These are phyloP conservation scores for Eristalis pertinax DNA, from an alignment of 2,888 invertebrate genomes.

Conservation along the genomic window DNA sequence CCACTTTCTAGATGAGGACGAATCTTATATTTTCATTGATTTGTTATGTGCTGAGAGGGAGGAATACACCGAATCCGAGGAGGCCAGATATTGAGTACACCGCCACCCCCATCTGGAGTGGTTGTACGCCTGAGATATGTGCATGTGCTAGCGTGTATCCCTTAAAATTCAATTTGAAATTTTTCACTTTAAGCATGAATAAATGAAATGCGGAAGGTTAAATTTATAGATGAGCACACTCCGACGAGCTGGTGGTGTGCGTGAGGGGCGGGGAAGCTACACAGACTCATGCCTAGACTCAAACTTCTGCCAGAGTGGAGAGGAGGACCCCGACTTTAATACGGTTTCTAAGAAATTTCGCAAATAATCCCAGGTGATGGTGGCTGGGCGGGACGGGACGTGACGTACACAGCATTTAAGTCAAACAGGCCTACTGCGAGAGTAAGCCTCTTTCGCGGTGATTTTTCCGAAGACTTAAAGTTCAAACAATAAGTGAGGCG, in stretches of 20 bases:
- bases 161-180: constrained; percentile 69
- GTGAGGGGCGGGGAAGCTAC: neutral
- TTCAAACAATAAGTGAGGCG: too few species aligned
- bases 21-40: constrained; percentile 71
- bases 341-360: constrained; percentile 48
- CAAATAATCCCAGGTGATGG: constrained; percentile 51
- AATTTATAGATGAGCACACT: constrained; percentile 48
- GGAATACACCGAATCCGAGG: constrained; percentile 46
- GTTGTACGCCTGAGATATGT: neutral
- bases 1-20: constrained; percentile 70
- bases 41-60: constrained; percentile 67
- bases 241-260: neutral
- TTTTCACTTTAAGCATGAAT: constrained; percentile 70
- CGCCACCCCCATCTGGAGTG: neutral
- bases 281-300: neutral
- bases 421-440: constrained; percentile 4
- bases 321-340: constrained; percentile 27
- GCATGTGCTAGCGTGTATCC: constrained; percentile 21
- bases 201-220: constrained; percentile 67
- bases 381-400: neutral
- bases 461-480: constrained; percentile 33
- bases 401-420: neutral
- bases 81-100: neutral
- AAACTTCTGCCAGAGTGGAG: neutral
- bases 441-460: constrained; percentile 34